Conservation (phyloP, 2,797 vertebrate species). For the Podargus strigoides region DNA sequence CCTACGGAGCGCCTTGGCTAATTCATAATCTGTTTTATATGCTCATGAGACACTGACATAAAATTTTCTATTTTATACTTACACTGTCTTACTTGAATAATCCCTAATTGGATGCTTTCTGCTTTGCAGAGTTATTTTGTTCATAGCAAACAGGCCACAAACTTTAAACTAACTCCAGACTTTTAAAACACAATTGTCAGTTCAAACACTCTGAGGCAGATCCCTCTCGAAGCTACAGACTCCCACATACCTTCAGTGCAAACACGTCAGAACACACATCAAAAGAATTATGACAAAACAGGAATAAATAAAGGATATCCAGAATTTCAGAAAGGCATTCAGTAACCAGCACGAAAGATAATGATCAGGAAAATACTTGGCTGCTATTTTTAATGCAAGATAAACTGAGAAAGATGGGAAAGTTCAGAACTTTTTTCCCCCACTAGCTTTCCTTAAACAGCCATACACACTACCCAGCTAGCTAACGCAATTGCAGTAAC, state of each 20-base stretch:
- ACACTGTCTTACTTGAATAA: neutral
- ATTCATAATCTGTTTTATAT: neutral
- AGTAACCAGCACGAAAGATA: neutral
- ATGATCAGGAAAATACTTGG: neutral
- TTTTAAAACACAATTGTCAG: neutral
- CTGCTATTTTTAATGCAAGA: neutral
- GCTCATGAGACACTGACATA: neutral
- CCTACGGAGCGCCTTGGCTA: neutral
- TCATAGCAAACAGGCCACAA: neutral
- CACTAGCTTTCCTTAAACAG: neutral
- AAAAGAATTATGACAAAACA: neutral
- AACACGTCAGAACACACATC: neutral
- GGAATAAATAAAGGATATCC: neutral
- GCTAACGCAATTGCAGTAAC: accelerated
- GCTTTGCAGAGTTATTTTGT: neutral
- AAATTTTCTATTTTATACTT: neutral
- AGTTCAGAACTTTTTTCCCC: neutral
- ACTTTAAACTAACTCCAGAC: neutral
- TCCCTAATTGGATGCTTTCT: neutral
- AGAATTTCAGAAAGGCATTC: neutral
- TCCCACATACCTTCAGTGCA: neutral
- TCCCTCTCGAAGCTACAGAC: neutral
- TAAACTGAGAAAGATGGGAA: neutral
- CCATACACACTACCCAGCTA: neutral
- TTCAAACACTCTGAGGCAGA: neutral